Percentiles rank a stretch among this genome's conserved stretches.
phyloP scores from a whole-genome alignment of 2,797 vertebrate genomes.

The Squalus acanthias region DNA sequence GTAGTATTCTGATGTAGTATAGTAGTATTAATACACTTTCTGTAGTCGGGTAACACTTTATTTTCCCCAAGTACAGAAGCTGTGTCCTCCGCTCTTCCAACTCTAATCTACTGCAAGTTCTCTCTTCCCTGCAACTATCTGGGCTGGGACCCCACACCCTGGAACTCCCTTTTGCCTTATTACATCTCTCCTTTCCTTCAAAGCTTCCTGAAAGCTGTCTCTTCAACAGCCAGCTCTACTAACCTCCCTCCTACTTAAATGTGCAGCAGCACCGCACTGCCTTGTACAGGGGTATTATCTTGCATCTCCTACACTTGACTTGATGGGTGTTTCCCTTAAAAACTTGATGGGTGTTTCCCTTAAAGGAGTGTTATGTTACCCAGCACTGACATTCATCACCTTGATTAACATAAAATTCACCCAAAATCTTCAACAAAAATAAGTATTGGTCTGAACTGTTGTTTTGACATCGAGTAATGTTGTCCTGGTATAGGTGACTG shows the following conservation, averaged over 20 bases:
- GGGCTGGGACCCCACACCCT: neutral
- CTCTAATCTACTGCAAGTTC: neutral
- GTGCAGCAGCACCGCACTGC: neutral
- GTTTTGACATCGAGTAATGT: neutral
- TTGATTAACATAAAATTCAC: neutral
- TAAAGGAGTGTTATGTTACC: neutral
- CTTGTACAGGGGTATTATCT: neutral
- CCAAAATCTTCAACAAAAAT: neutral
- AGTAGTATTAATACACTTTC: neutral
- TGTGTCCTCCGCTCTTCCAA: neutral
- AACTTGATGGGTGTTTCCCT: neutral
- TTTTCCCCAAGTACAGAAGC: neutral
- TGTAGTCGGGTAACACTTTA: neutral
- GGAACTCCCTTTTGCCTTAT: neutral
- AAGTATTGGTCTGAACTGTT: neutral
- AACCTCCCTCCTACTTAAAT: neutral
- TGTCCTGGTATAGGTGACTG: neutral
- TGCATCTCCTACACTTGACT: neutral
- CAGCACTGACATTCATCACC: neutral
- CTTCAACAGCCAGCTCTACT: neutral
- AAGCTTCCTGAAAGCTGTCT: neutral
- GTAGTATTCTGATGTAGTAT: neutral
- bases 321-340: neutral
- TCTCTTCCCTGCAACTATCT: neutral
- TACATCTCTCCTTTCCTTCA: neutral